These are phyloP conservation scores for Pituophis catenifer DNA, from an alignment of 2,113 vertebrate genomes.

Conservation along the genomic window DNA sequence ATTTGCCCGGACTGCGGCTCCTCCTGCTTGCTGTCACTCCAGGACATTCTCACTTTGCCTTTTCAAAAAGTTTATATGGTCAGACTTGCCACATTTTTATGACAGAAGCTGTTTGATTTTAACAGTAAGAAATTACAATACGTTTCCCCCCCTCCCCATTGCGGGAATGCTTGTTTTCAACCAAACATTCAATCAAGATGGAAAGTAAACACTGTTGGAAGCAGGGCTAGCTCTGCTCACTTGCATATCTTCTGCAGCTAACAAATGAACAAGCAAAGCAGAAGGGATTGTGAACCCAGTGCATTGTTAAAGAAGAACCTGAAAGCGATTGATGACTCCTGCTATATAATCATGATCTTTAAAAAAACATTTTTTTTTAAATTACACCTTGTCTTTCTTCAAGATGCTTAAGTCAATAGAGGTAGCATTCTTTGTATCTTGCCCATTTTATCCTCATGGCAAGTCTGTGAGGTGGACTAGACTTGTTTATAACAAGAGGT, in stretches of 20 bases:
- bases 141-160: background rate
- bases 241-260: background rate
- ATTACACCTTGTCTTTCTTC: background rate
- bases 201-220: background rate
- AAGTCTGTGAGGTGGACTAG: background rate
- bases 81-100: background rate
- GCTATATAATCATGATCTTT: background rate
- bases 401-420: background rate
- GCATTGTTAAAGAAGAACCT: background rate
- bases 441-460: background rate
- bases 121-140: background rate
- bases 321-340: background rate
- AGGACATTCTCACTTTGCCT: background rate
- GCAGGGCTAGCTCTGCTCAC: background rate
- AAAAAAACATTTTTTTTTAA: background rate
- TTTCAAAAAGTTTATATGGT: background rate
- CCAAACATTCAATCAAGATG: background rate
- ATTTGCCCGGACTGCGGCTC: background rate
- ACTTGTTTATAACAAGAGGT: background rate
- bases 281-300: background rate
- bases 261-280: background rate
- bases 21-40: background rate
- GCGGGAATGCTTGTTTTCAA: background rate
- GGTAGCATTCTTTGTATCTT: background rate
- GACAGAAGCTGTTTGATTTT: background rate